Percentiles rank a stretch among this genome's conserved stretches.
These are phyloP conservation scores for Heliconius hermathena DNA, from an alignment of 1,140 invertebrate genomes.

Conservation along the genomic window DNA sequence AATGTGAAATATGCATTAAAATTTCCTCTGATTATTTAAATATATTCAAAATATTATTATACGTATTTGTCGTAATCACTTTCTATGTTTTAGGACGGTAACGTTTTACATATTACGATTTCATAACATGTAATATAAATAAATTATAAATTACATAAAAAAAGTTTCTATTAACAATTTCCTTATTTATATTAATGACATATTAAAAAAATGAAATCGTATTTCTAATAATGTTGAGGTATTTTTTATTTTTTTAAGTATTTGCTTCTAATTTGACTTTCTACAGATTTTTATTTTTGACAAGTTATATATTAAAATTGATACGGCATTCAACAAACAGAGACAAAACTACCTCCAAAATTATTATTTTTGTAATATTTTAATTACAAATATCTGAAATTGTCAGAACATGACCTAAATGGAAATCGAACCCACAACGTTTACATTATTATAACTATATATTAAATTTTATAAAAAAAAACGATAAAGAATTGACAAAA, in stretches of 20 bases:
- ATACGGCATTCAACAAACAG: too few species aligned
- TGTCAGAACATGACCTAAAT: too few species aligned
- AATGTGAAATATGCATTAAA: conserved; percentile 5
- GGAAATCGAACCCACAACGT: too few species aligned
- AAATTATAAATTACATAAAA: conserved; percentile 11
- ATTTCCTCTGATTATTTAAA: conserved; percentile 7
- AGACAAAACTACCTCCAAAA: too few species aligned
- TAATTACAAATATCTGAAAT: too few species aligned
- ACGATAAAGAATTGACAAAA: background rate
- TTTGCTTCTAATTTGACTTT: too few species aligned
- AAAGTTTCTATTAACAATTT: conserved; percentile 1
- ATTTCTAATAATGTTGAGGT: background rate
- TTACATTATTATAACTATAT: too few species aligned
- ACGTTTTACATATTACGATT: background rate
- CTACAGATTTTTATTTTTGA: too few species aligned
- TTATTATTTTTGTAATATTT: too few species aligned
- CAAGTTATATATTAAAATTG: too few species aligned
- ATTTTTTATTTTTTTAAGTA: background rate
- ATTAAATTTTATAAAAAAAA: too few species aligned
- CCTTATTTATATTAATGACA: background rate
- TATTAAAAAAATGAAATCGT: background rate
- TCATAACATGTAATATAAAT: conserved; percentile 8
- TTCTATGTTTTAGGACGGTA: conserved; percentile 14
- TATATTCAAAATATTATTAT: background rate
- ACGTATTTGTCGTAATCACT: conserved; percentile 10